phyloP scores from a whole-genome alignment of 2,888 invertebrate genomes.

The Glyphotaelius pellucidus region DNA sequence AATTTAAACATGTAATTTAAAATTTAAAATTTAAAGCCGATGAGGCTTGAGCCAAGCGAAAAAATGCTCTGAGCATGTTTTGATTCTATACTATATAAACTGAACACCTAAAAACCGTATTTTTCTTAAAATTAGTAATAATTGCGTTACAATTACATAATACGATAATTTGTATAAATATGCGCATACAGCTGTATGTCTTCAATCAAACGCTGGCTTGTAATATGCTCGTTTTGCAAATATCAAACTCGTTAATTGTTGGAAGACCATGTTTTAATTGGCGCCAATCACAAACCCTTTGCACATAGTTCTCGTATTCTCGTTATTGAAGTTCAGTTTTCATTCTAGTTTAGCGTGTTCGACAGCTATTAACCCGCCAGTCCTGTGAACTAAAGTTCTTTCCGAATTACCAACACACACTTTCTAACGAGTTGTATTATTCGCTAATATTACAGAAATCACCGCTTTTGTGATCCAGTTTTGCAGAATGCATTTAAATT shows the following conservation, averaged over 20 bases:
- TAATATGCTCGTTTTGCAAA: not conserved
- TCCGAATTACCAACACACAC: not conserved
- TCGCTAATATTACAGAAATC: not conserved
- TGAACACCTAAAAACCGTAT: too few relatives aligned
- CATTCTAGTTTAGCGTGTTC: not conserved
- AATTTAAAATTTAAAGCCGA: too few relatives aligned
- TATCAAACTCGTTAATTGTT: not conserved
- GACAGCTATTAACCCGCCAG: constrained; percentile 1
- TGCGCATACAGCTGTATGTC: too few relatives aligned
- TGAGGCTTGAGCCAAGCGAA: too few relatives aligned
- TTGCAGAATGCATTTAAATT: not conserved
- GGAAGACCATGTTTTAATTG: not conserved
- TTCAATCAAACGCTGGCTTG: not conserved
- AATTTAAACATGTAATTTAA: too few relatives aligned
- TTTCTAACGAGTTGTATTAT: not conserved
- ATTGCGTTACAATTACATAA: too few relatives aligned
- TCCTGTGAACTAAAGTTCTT: not conserved
- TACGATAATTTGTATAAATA: not conserved
- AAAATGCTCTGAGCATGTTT: too few relatives aligned
- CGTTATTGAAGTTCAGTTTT: too few relatives aligned
- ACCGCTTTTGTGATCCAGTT: not conserved
- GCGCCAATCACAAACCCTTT: not conserved
- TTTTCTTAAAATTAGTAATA: too few relatives aligned
- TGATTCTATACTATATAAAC: too few relatives aligned
- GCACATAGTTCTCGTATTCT: not conserved